Percentiles rank a stretch among this genome's conserved stretches.
Conservation (phyloP, 2,797 vertebrate species). For the Gephyroberyx darwinii region DNA sequence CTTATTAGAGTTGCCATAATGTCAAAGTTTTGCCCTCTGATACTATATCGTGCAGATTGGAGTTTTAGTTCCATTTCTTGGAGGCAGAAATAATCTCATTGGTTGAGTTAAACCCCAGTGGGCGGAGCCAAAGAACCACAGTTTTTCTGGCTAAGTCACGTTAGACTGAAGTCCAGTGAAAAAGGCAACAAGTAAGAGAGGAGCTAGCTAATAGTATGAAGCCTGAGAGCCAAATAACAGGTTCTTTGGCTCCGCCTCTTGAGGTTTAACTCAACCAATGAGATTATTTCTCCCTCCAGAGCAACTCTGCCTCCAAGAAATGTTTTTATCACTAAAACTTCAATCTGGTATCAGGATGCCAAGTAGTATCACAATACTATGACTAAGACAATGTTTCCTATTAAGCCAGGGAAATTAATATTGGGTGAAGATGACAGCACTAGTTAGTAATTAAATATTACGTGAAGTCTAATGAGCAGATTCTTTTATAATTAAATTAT, state of each 20-base stretch:
- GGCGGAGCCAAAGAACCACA: too few relatives aligned
- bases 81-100: too few relatives aligned
- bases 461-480: constrained; percentile 8
- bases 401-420: constrained; percentile 23
- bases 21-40: neutral
- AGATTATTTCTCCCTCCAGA: neutral
- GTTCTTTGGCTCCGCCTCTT: neutral
- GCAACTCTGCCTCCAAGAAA: neutral
- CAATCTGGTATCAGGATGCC: neutral
- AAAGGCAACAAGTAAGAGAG: too few relatives aligned
- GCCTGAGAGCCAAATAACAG: too few relatives aligned
- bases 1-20: neutral
- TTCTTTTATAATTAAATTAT: neutral
- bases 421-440: neutral
- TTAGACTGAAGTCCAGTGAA: too few relatives aligned
- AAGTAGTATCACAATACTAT: neutral
- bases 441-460: neutral
- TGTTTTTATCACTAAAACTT: too few relatives aligned
- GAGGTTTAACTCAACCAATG: neutral
- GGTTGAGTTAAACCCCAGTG: too few relatives aligned
- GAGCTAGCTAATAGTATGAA: too few relatives aligned
- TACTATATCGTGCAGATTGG: too few relatives aligned
- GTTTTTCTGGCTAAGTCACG: too few relatives aligned
- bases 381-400: neutral
- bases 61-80: too few relatives aligned